phyloP scores from a whole-genome alignment of 2,888 invertebrate species.

The Caenorhabditis virilis region DNA sequence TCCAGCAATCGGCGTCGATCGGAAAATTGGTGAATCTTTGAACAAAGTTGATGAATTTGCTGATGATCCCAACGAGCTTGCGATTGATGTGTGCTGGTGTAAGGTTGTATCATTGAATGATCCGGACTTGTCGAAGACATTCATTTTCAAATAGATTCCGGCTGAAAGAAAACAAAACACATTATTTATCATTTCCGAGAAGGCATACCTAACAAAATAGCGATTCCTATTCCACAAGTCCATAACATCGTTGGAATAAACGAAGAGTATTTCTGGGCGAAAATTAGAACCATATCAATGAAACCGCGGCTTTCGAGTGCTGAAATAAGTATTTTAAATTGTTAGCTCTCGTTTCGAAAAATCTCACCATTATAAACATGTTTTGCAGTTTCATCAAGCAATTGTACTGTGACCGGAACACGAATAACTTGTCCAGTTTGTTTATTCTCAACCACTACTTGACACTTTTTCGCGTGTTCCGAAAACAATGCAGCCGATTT shows the following conservation, averaged over 20 bases:
- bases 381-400: slow-evolving; percentile 49
- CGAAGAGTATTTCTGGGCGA: slow-evolving; percentile 39
- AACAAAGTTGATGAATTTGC: slow-evolving; percentile 6
- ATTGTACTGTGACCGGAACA: slow-evolving; percentile 44
- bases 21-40: slow-evolving; percentile 18
- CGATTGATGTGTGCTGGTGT: slow-evolving; percentile 26
- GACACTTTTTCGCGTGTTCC: slow-evolving; percentile 33
- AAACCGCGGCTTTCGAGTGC: slow-evolving; percentile 46
- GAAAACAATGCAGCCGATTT: slow-evolving; percentile 43
- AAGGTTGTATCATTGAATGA: slow-evolving; percentile 21
- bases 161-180: neutral
- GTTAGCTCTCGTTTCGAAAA: neutral
- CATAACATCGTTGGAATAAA: slow-evolving; percentile 42
- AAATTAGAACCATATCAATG: slow-evolving; percentile 38
- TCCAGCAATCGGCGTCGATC: slow-evolving; percentile 34
- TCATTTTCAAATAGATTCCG: slow-evolving; percentile 23
- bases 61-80: slow-evolving; percentile 18
- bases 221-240: slow-evolving; percentile 30
- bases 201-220: slow-evolving; percentile 21
- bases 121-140: slow-evolving; percentile 21
- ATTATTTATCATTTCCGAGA: neutral
- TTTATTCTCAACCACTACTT: slow-evolving; percentile 33
- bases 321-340: slow-evolving; percentile 12
- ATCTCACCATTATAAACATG: slow-evolving; percentile 39
- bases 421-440: slow-evolving; percentile 36